A percentile compares a stretch with the other conserved stretches of the same genome.
These are phyloP conservation scores for Helostoma temminkii DNA, from an alignment of 2,797 vertebrate genomes.

Conservation along the genomic window DNA sequence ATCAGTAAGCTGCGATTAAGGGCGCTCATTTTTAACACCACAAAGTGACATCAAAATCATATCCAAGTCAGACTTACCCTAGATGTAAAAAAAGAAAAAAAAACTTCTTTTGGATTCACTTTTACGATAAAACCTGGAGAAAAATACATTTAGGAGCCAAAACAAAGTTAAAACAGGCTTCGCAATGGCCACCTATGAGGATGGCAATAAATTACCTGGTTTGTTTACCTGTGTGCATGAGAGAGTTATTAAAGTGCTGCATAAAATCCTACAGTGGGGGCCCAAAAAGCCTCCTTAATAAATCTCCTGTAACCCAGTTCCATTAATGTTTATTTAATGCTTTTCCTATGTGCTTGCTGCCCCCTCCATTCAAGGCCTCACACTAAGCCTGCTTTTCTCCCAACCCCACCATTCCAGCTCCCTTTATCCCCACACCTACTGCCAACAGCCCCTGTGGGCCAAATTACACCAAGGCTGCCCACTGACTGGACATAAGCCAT, in stretches of 20 bases:
- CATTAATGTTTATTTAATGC: constrained; percentile 89
- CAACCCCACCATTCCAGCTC: constrained; percentile 70
- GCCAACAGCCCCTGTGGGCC: constrained; percentile 75
- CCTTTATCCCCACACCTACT: constrained; percentile 77
- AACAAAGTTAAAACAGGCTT: constrained; percentile 63
- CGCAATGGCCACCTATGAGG: constrained; percentile 75
- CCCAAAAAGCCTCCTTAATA: constrained; percentile 83
- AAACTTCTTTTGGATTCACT: constrained; percentile 44
- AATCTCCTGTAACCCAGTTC: constrained; percentile 88
- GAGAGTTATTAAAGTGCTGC: constrained; percentile 85
- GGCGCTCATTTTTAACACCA: constrained; percentile 60
- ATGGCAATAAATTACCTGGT: constrained; percentile 79
- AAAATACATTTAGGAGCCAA: constrained; percentile 45
- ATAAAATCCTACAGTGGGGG: constrained; percentile 77
- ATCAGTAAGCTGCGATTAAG: constrained; percentile 77
- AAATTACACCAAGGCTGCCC: constrained; percentile 79
- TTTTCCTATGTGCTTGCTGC: constrained; percentile 79
- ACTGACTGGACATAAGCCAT: constrained; percentile 75
- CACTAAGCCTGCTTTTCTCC: constrained; percentile 80
- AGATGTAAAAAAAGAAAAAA: constrained; percentile 35
- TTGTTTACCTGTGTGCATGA: constrained; percentile 86
- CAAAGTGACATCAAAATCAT: constrained; percentile 66
- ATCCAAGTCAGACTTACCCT: constrained; percentile 73
- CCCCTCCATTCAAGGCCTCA: constrained; percentile 75
- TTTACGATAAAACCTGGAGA: constrained; percentile 28